Conservation (phyloP, 2,797 vertebrate genomes). For the Galaxias olidus region DNA sequence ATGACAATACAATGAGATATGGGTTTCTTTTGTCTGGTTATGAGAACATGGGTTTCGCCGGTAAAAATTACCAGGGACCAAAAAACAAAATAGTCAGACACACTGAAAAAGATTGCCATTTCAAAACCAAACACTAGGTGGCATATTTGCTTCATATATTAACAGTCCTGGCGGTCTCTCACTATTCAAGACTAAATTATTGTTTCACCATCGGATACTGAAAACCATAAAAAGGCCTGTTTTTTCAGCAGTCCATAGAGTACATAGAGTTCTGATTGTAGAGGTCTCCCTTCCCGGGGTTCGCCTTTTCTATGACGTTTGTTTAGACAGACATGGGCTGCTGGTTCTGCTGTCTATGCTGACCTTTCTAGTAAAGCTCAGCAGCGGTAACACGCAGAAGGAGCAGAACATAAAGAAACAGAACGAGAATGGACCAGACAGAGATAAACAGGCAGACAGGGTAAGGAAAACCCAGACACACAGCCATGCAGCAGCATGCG, state of each 20-base stretch:
- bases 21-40: background rate
- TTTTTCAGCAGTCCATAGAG: background rate
- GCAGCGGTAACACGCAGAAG: background rate
- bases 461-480: slow-evolving; percentile 39
- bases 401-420: slow-evolving; percentile 25
- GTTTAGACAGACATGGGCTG: slow-evolving; percentile 22
- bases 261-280: background rate
- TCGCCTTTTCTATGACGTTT: background rate
- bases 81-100: background rate
- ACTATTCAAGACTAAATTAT: background rate
- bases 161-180: slow-evolving; percentile 2
- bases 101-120: slow-evolving; percentile 41
- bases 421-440: slow-evolving; percentile 37
- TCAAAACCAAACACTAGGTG: slow-evolving; percentile 56
- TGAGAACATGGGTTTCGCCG: background rate
- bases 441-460: slow-evolving; percentile 29
- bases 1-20: background rate
- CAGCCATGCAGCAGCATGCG: slow-evolving; percentile 64
- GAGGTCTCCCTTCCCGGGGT: background rate
- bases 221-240: background rate
- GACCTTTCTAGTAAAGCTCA: slow-evolving; percentile 25
- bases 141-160: slow-evolving; percentile 40
- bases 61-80: background rate
- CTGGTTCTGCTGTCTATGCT: slow-evolving; percentile 32
- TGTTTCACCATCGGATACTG: no score